Percentiles rank a stretch among this genome's conserved stretches.
These are phyloP conservation scores for Elaphurus davidianus DNA, from an alignment of 2,113 vertebrate species.

Conservation along the genomic window DNA sequence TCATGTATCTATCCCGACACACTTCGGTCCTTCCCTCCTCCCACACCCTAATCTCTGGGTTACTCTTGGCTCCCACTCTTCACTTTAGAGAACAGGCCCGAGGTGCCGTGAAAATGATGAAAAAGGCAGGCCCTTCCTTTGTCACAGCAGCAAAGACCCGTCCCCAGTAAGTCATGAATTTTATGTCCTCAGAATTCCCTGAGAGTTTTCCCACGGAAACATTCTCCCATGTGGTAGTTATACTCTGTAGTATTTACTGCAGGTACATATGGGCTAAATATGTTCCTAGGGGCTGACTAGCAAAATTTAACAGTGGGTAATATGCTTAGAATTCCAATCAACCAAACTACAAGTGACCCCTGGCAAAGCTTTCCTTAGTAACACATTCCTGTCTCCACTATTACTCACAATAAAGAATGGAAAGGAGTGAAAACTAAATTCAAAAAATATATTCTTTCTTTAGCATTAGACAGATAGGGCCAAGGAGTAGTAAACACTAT, in stretches of 20 bases:
- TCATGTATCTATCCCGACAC: too few relatives aligned
- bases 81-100: background rate
- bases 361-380: background rate
- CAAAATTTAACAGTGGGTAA: slow-evolving; percentile 15
- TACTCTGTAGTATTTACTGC: background rate
- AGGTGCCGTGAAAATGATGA: background rate
- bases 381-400: slow-evolving; percentile 37
- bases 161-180: background rate
- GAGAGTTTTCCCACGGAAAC: slow-evolving; percentile 6
- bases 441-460: background rate
- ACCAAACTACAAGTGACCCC: slow-evolving; percentile 44
- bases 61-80: background rate
- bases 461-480: background rate
- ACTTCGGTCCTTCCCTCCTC: background rate
- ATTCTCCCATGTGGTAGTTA: slow-evolving; percentile 15
- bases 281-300: background rate
- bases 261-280: slow-evolving; percentile 47
- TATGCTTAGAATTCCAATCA: slow-evolving; percentile 53
- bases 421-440: slow-evolving; percentile 3
- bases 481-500: background rate
- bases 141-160: background rate
- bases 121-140: background rate
- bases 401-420: slow-evolving; percentile 7
- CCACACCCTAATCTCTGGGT: background rate
- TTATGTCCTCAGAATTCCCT: slow-evolving; percentile 44